These are phyloP conservation scores for Barypeithes pellucidus DNA, from an alignment of 2,888 invertebrate species.

Conservation along the genomic window DNA sequence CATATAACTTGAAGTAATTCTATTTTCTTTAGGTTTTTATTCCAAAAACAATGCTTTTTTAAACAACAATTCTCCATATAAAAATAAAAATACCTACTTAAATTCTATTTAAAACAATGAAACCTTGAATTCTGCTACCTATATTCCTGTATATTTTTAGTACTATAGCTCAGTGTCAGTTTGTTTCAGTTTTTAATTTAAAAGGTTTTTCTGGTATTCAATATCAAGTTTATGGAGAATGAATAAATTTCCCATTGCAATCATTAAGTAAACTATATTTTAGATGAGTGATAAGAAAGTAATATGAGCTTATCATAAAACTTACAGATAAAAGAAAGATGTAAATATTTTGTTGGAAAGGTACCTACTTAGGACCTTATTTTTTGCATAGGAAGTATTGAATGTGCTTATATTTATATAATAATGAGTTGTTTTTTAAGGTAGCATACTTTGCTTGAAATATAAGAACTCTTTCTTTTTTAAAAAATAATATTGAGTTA, in stretches of 20 bases:
- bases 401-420: too few species aligned
- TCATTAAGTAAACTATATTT: not conserved
- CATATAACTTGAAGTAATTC: too few species aligned
- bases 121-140: not conserved
- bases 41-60: too few species aligned
- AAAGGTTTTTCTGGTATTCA: conserved; percentile 14
- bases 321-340: not conserved
- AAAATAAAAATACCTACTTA: not conserved
- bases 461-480: too few species aligned
- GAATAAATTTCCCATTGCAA: not conserved
- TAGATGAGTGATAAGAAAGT: conserved; percentile 7
- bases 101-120: conserved; percentile 12
- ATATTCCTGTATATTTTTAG: conserved; percentile 25
- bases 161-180: conserved; percentile 17
- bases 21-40: too few species aligned
- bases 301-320: not conserved
- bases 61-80: not conserved
- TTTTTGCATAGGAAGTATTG: too few species aligned
- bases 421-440: too few species aligned
- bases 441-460: too few species aligned
- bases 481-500: too few species aligned
- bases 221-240: conserved; percentile 13
- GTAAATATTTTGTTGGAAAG: too few species aligned
- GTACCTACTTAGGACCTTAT: too few species aligned
- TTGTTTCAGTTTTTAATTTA: conserved; percentile 14